These are phyloP conservation scores for Petrocephalus schoutedeni DNA, from an alignment of 2,797 vertebrate genomes.

Conservation along the genomic window DNA sequence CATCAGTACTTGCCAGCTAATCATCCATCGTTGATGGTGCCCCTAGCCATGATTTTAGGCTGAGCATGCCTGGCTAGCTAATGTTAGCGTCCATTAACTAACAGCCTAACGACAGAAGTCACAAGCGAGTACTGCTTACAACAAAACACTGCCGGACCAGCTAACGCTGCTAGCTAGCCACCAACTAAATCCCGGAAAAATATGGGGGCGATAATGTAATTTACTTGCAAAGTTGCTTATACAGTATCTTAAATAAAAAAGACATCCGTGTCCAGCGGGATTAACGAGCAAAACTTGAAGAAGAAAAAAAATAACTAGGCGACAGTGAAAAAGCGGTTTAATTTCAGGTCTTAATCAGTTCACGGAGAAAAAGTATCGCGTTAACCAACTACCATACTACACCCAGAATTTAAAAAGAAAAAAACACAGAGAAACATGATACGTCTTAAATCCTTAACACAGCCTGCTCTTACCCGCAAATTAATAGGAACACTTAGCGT, in stretches of 20 bases:
- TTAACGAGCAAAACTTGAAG: not conserved
- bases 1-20: not conserved
- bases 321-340: not conserved
- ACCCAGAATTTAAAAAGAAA: not conserved
- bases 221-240: not conserved
- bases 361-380: slow-evolving; percentile 1
- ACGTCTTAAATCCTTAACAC: not conserved
- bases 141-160: not conserved
- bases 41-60: slow-evolving; percentile 18
- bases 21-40: not conserved
- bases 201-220: not conserved
- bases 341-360: slow-evolving; percentile 5
- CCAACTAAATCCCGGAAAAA: not conserved
- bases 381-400: not conserved
- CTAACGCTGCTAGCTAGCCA: not conserved
- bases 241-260: not conserved
- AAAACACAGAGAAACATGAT: not conserved
- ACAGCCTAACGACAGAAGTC: not conserved
- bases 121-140: not conserved
- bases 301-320: not conserved
- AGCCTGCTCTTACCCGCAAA: slow-evolving; percentile 55
- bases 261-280: not conserved
- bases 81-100: not conserved
- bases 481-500: slow-evolving; percentile 36
- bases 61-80: slow-evolving; percentile 16